Evolutionary conservation across 2,113 vertebrate genomes (phyloP).

Genomic region (Gasterosteus nipponicus): DNA sequence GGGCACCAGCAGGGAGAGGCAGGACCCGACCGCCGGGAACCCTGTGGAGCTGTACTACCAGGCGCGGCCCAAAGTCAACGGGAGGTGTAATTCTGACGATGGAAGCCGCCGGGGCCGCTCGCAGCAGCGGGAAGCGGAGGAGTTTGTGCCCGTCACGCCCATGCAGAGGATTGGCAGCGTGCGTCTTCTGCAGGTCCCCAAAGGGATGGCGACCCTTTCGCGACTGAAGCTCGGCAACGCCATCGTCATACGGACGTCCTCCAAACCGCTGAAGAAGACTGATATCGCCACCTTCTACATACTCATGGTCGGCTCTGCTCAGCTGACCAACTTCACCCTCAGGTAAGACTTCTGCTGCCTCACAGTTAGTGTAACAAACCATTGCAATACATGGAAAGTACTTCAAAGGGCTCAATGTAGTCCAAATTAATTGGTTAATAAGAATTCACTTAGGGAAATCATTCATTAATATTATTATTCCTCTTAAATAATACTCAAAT

Average conservation of each 20-base stretch:
- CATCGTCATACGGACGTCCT: conserved; percentile 83
- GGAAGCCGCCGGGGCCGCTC: conserved; percentile 48
- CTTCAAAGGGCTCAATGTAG: neutral
- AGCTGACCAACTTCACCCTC: conserved; percentile 88
- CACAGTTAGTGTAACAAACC: neutral
- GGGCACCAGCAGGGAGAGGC: conserved; percentile 83
- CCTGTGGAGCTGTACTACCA: conserved; percentile 91
- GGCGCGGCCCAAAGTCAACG: conserved; percentile 78
- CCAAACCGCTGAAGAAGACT: conserved; percentile 84
- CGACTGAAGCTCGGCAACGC: conserved; percentile 87
- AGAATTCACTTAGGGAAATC: conserved; percentile 9
- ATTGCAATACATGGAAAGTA: neutral
- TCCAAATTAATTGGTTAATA: conserved; percentile 24
- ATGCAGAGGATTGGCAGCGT: conserved; percentile 92
- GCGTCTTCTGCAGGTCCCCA: conserved; percentile 85
- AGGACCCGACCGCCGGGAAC: conserved; percentile 80
- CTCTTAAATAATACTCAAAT: conserved; percentile 43
- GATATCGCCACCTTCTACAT: conserved; percentile 89
- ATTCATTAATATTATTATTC: conserved; percentile 23
- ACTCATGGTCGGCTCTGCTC: conserved; percentile 84
- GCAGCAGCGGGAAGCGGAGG: conserved; percentile 69
- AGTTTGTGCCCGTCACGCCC: conserved; percentile 83
- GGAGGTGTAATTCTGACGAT: conserved; percentile 76
- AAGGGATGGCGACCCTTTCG: conserved; percentile 79
- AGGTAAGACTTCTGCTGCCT: conserved; percentile 81